Base-by-base conservation (phyloP, 2,113 vertebrate genomes). In the Rhabdornis inornatus region DNA sequence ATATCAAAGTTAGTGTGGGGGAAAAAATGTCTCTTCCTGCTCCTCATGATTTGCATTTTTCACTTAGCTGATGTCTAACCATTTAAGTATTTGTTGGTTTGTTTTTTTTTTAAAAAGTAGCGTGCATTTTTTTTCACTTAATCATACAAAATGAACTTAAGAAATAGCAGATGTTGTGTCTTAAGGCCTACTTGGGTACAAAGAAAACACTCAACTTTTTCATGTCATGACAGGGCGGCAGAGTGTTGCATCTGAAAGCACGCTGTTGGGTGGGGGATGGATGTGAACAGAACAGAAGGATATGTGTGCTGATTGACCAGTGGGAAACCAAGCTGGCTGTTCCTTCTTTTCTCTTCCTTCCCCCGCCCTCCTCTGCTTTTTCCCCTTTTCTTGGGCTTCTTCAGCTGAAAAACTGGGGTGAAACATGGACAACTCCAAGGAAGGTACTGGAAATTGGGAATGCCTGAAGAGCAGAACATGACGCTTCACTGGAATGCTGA, bases 311-410 rank as follows among this genome's bases (percentile, higher is more conserved):
- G 40, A 40, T 5, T 27, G 33, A 57, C 27, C 45, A 81, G 33
- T 3, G 10, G 47, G 39, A 20, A 66, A 35, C n/a, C 28, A 37
- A 52, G 24, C 22, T 0, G 0, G 1, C 22, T 53, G 1, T 57
- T 84, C 21, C 20, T 16, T 60, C 63, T 63, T 57, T 45, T 24
- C 6, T 72, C 49, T 61, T 84, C 25, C 64, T 28, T 75, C 28
- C 20, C 53, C 4, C 4, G 2, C 9, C 9, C 3, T 92, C 5
- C 22, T 87, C 69, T 8, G 4, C 20, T 56, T 70, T 78, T 24
- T 2, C 21, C 2, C 9, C 5, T 84, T 70, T 77, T 33, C 39
- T n/a, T 77, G 55, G 37, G 28, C 16, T 61, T 74, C 42, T 66
- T 3, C 15, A 37, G 18, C 18, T 74, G 60, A 74, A 70, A 71